These are phyloP conservation scores for Typhlomys cinereus DNA, from an alignment of 2,113 vertebrate genomes.

Conservation along the genomic window DNA sequence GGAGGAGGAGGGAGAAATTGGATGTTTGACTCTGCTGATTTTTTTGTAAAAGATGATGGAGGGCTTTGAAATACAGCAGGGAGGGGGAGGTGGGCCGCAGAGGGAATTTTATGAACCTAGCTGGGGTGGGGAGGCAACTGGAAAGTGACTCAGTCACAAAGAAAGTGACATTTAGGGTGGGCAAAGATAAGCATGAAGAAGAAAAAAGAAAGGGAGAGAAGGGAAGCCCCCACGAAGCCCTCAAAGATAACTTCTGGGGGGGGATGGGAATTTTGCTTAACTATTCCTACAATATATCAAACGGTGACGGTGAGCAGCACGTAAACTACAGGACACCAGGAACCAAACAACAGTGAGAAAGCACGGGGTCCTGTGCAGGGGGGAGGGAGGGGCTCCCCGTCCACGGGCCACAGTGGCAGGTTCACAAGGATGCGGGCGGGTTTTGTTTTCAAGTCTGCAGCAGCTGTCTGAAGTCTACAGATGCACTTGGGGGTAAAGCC, in stretches of 20 bases:
- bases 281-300: conserved; percentile 75
- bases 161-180: conserved; percentile 71
- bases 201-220: conserved; percentile 67
- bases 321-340: conserved; percentile 65
- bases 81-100: conserved; percentile 54
- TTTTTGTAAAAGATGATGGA: conserved; percentile 37
- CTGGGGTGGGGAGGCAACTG: conserved; percentile 73
- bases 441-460: conserved; percentile 59
- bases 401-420: too few species aligned
- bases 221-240: conserved; percentile 76
- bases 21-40: neutral
- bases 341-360: conserved; percentile 51
- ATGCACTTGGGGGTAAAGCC: conserved; percentile 59
- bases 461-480: conserved; percentile 81
- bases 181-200: conserved; percentile 75
- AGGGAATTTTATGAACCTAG: conserved; percentile 74
- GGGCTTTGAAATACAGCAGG: conserved; percentile 47
- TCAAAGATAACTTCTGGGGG: conserved; percentile 75
- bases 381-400: too few species aligned
- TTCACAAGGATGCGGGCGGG: too few species aligned
- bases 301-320: conserved; percentile 75
- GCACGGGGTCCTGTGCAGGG: conserved; percentile 64
- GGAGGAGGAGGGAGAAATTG: neutral
- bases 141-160: conserved; percentile 74
- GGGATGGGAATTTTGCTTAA: conserved; percentile 59